phyloP scores from a whole-genome alignment of 2,888 invertebrate genomes.

The Brenthis ino region DNA sequence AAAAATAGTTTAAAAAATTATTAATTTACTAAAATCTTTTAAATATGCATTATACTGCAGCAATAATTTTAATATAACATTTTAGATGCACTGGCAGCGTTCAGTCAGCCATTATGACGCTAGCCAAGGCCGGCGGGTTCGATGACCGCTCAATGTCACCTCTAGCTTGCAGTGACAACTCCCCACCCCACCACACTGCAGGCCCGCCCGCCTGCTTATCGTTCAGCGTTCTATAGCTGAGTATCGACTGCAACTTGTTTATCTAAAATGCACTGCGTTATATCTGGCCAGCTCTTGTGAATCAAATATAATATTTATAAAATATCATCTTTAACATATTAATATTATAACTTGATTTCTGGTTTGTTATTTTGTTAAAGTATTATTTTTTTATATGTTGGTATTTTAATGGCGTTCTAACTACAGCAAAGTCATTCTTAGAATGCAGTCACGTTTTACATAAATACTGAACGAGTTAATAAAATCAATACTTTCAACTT shows the following conservation, averaged over 20 bases:
- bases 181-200: constrained; percentile 44
- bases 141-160: constrained; percentile 74
- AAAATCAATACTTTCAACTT: no score
- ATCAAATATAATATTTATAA: no score
- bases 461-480: no score
- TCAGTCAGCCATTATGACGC: constrained; percentile 30
- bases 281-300: neutral
- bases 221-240: neutral
- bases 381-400: no score
- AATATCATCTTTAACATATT: neutral
- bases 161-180: constrained; percentile 60
- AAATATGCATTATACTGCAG: neutral
- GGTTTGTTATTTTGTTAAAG: no score
- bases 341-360: neutral
- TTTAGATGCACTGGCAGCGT: constrained; percentile 24
- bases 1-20: no score
- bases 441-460: no score
- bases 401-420: no score
- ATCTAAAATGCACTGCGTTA: constrained; percentile 48
- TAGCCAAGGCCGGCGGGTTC: constrained; percentile 56
- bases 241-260: constrained; percentile 47
- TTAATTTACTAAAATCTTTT: neutral
- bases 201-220: constrained; percentile 40
- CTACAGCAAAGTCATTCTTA: no score
- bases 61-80: constrained; percentile 3